A percentile compares a stretch with the other conserved stretches of the same genome.
These are phyloP conservation scores for Apoderus coryli DNA, from an alignment of 2,888 invertebrate species.

Conservation along the genomic window DNA sequence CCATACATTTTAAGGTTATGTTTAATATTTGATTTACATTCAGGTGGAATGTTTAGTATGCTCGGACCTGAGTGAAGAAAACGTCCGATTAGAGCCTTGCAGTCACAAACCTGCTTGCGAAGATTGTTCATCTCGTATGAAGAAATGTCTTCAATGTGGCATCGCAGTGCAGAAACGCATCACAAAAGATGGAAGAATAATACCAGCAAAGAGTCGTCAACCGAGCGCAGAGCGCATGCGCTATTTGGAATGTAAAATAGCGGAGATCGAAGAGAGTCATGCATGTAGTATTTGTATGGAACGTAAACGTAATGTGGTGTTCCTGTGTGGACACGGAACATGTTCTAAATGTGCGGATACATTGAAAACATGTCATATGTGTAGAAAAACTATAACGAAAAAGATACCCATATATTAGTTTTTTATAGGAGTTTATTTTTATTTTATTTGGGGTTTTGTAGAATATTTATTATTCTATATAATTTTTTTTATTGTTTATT, in stretches of 20 bases:
- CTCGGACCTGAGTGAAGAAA: conserved; percentile 47
- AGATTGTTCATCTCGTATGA: conserved; percentile 62
- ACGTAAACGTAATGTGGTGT: conserved; percentile 62
- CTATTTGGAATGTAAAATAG: conserved; percentile 62
- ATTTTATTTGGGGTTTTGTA: too few relatives aligned
- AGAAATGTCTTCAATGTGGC: conserved; percentile 59
- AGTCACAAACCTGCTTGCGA: conserved; percentile 59
- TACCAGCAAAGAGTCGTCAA: conserved; percentile 37
- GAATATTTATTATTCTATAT: too few relatives aligned
- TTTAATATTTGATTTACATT: too few relatives aligned
- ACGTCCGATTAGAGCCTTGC: conserved; percentile 56
- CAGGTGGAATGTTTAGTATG: conserved; percentile 65
- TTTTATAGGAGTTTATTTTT: background rate
- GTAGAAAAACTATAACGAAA: conserved; percentile 59
- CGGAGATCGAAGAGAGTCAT: conserved; percentile 75
- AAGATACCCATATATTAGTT: conserved; percentile 42
- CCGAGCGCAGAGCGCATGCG: conserved; percentile 51
- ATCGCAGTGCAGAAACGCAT: conserved; percentile 41
- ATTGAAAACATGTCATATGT: conserved; percentile 75
- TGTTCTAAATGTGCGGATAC: conserved; percentile 72
- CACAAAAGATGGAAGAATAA: conserved; percentile 37
- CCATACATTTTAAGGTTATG: too few relatives aligned
- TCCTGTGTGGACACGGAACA: conserved; percentile 78
- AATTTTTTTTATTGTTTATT: too few relatives aligned
- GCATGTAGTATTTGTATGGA: conserved; percentile 85